A percentile compares a stretch with the other conserved stretches of the same genome.
phyloP scores from a whole-genome alignment of 2,888 invertebrate genomes.

The Itoplectis maculator region DNA sequence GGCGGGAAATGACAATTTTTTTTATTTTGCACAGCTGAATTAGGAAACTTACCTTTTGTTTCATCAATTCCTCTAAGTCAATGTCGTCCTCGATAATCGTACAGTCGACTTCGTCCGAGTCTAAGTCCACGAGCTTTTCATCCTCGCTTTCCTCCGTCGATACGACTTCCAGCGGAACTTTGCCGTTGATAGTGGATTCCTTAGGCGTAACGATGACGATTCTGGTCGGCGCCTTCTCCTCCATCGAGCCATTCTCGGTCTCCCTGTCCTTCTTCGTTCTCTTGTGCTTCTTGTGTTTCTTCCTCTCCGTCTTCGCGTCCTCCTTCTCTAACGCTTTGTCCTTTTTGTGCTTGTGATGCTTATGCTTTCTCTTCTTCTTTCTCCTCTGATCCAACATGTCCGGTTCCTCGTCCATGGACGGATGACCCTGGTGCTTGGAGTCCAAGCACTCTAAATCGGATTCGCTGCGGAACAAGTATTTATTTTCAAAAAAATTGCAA shows the following conservation, averaged over 20 bases:
- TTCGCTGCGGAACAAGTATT: conserved; percentile 71
- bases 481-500: no score
- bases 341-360: conserved; percentile 83
- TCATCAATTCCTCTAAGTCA: conserved; percentile 95
- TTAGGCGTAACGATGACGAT: conserved; percentile 71
- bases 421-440: conserved; percentile 76
- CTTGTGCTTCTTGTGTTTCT: conserved; percentile 83
- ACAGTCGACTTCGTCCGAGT: conserved; percentile 87
- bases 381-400: conserved; percentile 80
- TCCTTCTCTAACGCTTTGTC: conserved; percentile 80
- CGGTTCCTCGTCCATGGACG: conserved; percentile 75
- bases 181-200: conserved; percentile 79
- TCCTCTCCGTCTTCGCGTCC: conserved; percentile 70
- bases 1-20: no score
- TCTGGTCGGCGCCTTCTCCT: conserved; percentile 74
- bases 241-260: conserved; percentile 79
- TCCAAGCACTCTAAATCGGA: conserved; percentile 81
- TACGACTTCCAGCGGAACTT: conserved; percentile 79
- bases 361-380: conserved; percentile 83
- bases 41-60: conserved; percentile 91
- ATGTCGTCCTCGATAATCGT: conserved; percentile 93
- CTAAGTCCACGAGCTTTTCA: conserved; percentile 82
- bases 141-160: conserved; percentile 83
- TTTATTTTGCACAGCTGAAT: not conserved
- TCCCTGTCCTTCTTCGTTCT: conserved; percentile 78